A percentile compares a stretch with the other conserved stretches of the same genome.
These are phyloP conservation scores for Bellardia bayeri DNA, from an alignment of 2,888 invertebrate species.

Conservation along the genomic window DNA sequence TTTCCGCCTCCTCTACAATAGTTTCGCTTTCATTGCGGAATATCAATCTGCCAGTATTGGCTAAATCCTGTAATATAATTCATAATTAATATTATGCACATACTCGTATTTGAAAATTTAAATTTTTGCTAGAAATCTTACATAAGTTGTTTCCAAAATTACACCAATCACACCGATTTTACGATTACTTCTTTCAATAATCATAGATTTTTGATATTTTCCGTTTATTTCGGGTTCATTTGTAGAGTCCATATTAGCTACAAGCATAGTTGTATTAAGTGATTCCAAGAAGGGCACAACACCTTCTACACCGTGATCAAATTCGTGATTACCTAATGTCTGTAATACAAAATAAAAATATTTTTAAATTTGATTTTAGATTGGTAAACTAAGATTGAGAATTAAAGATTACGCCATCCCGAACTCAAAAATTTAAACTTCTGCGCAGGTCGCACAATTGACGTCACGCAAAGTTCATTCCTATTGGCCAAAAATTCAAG, in stretches of 20 bases:
- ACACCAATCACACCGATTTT: slow-evolving; percentile 93
- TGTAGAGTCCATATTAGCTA: slow-evolving; percentile 90
- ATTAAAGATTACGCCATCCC: too few species aligned
- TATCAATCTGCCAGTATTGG: slow-evolving; percentile 87
- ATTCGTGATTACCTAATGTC: slow-evolving; percentile 95
- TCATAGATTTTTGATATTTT: slow-evolving; percentile 87
- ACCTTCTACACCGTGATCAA: slow-evolving; percentile 90
- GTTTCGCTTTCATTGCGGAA: slow-evolving; percentile 89
- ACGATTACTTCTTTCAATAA: slow-evolving; percentile 87
- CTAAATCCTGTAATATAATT: slow-evolving; percentile 85
- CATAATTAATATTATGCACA: not conserved
- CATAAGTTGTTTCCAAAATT: slow-evolving; percentile 88
- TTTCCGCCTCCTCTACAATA: slow-evolving; percentile 88
- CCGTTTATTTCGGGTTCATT: slow-evolving; percentile 88
- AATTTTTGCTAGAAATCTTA: slow-evolving; percentile 79
- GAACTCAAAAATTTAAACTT: too few species aligned
- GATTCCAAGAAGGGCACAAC: slow-evolving; percentile 89
- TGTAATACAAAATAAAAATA: slow-evolving; percentile 80
- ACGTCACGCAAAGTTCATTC: too few species aligned
- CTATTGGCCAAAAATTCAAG: too few species aligned
- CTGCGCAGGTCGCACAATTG: too few species aligned
- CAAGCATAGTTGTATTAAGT: slow-evolving; percentile 87
- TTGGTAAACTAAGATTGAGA: too few species aligned
- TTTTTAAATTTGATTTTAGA: not conserved
- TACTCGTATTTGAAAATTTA: not conserved